A percentile compares a stretch with the other conserved stretches of the same genome.
These are phyloP conservation scores for Centruroides sculpturatus DNA, from an alignment of 1,140 invertebrate genomes.

Conservation along the genomic window DNA sequence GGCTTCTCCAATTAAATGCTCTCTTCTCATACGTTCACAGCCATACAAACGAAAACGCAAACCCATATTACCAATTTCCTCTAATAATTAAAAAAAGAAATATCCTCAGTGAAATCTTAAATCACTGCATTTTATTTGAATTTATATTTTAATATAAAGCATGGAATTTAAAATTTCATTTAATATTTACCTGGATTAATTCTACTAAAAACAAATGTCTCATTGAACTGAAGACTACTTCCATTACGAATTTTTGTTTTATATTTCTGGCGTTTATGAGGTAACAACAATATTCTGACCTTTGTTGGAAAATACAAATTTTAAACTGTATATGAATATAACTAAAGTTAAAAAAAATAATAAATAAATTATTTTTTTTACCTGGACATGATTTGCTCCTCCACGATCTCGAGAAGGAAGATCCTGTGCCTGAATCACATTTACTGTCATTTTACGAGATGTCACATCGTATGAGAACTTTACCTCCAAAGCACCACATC, in stretches of 20 bases:
- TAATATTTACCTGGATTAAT: slow-evolving; percentile 58
- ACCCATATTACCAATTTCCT: slow-evolving; percentile 82
- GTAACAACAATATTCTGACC: slow-evolving; percentile 70
- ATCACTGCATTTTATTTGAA: too few relatives aligned
- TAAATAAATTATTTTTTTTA: slow-evolving; percentile 26
- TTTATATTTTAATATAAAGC: too few relatives aligned
- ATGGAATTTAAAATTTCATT: too few relatives aligned
- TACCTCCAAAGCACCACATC: slow-evolving; percentile 64
- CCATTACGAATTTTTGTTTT: slow-evolving; percentile 75
- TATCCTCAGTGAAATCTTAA: too few relatives aligned
- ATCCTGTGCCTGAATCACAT: slow-evolving; percentile 69
- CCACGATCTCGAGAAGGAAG: slow-evolving; percentile 55
- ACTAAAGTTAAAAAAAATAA: too few relatives aligned
- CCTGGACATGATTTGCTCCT: slow-evolving; percentile 62
- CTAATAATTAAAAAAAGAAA: slow-evolving; percentile 27
- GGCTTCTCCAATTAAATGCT: slow-evolving; percentile 78
- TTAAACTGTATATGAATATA: slow-evolving; percentile 3
- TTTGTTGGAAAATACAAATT: slow-evolving; percentile 25
- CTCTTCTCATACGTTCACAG: slow-evolving; percentile 72
- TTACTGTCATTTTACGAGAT: slow-evolving; percentile 73
- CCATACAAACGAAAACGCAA: slow-evolving; percentile 80
- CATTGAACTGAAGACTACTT: slow-evolving; percentile 78
- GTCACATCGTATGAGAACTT: slow-evolving; percentile 76
- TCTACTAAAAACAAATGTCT: slow-evolving; percentile 76
- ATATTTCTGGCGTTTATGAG: slow-evolving; percentile 80